Base-by-base conservation (phyloP, 2,797 vertebrate genomes). In the Lithobates sylvaticus region DNA sequence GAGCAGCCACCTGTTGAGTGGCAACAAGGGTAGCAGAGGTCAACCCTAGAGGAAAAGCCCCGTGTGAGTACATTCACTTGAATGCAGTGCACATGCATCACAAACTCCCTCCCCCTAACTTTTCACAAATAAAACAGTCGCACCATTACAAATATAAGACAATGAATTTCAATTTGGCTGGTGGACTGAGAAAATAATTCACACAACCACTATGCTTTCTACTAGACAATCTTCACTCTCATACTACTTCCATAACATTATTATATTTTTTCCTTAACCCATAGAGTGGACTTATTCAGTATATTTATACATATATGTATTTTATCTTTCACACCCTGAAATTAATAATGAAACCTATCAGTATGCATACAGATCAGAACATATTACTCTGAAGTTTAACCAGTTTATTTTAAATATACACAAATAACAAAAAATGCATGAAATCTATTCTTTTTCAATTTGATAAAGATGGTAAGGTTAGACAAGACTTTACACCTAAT, bases 1-100 rank as follows among this genome's bases (percentile, higher is more conserved):
- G 97, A 74, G 96, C 96, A 89, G 96, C 94, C 91, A 97, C 97
- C 94, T 97, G 97, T 94, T 98, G 97, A 94, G 95, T 96, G 90
- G 97, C 96, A 90, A 97, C 97, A 89, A 98, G 95, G 89, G 97
- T 96, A 91, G 97, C 96, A 91, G 97, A 97, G 93, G 96, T 97
- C 95, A 98, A 87, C 89, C 95, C 95, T 96, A 87, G 87, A 81
- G 87, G 86, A 90, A 88, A 89, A 84, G 88, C 86, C 86, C 81
- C 71, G 78, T 87, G 81, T 87, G 81, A 87, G 86, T 84, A 87
- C 86, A 87, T 87, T 87, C 80, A 83, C 78, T 76, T 87, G 86
- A 84, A 87, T 87, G 86, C 86, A 89, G 71, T 87, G 69, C 83
- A 82, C 86, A 90, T 78, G 88, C 78, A 74, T 0, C 71, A 87